These are phyloP conservation scores for Mormoops blainvillei DNA, from an alignment of 2,113 vertebrate species.

Conservation along the genomic window DNA sequence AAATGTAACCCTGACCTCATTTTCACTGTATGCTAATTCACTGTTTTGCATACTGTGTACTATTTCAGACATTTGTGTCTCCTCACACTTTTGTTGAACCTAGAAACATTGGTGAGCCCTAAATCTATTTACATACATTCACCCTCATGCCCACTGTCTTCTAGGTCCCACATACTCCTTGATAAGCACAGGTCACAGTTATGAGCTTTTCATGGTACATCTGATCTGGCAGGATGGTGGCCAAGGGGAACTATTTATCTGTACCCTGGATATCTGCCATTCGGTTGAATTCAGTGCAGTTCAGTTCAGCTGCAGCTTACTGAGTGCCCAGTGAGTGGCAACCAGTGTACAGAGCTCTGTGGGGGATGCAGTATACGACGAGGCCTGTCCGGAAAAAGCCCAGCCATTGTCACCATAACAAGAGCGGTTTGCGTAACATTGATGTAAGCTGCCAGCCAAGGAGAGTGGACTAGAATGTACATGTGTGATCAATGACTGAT, in stretches of 20 bases:
- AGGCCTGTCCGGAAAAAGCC: no score
- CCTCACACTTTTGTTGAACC: not conserved
- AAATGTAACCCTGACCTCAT: not conserved
- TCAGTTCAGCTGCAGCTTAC: not conserved
- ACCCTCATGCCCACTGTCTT: not conserved
- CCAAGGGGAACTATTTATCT: not conserved
- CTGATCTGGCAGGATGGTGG: not conserved
- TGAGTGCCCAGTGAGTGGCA: not conserved
- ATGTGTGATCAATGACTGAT: no score
- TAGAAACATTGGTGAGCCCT: not conserved
- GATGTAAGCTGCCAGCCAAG: no score
- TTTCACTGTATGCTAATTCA: not conserved
- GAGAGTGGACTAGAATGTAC: no score
- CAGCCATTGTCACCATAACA: no score
- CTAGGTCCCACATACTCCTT: not conserved
- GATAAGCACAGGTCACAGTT: not conserved
- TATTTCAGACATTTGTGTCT: not conserved
- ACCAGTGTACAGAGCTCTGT: not conserved
- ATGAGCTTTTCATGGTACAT: not conserved
- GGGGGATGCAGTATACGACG: no score
- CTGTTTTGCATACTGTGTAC: not conserved
- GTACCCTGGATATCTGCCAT: not conserved
- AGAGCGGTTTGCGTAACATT: no score
- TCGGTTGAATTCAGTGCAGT: not conserved
- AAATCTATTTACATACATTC: not conserved